Evolutionary conservation across 2,888 invertebrate genomes (phyloP).

Genomic region (Mystacides longicornis): DNA sequence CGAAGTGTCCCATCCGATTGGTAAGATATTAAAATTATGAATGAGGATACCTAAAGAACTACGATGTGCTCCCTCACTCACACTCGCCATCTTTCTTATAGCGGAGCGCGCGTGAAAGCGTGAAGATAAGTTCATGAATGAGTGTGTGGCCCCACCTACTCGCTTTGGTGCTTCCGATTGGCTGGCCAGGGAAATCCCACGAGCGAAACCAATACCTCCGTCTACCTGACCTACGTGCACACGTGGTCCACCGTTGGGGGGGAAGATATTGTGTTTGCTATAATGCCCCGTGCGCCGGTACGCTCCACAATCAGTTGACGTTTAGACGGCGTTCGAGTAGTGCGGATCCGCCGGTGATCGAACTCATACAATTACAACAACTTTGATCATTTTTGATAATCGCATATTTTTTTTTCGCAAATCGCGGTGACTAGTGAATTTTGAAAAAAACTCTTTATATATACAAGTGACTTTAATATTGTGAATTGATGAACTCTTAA

Average conservation of each 20-base stretch:
- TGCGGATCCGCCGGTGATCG: too few relatives aligned
- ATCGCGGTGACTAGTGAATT: too few relatives aligned
- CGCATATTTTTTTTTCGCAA: too few relatives aligned
- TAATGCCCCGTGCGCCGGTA: constrained; percentile 12
- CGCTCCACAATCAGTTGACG: constrained; percentile 15
- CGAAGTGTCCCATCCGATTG: too few relatives aligned
- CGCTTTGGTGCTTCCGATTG: constrained; percentile 14
- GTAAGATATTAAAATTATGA: too few relatives aligned
- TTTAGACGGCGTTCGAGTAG: constrained; percentile 11
- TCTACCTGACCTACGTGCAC: constrained; percentile 12
- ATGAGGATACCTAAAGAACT: too few relatives aligned
- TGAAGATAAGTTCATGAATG: constrained; percentile 13
- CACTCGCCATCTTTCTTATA: constrained; percentile 13
- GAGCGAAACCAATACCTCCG: constrained; percentile 10
- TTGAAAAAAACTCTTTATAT: too few relatives aligned
- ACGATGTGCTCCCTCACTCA: too few relatives aligned
- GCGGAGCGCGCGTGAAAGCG: constrained; percentile 3
- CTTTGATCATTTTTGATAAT: too few relatives aligned
- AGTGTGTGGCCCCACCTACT: constrained; percentile 10
- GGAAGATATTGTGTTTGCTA: constrained; percentile 8
- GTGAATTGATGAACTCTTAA: too few relatives aligned
- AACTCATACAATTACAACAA: too few relatives aligned
- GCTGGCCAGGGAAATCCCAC: constrained; percentile 14
- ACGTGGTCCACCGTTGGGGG: constrained; percentile 10
- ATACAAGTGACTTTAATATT: too few relatives aligned